These are phyloP conservation scores for Tyrophagus putrescentiae DNA, from an alignment of 1,140 invertebrate genomes.

Conservation along the genomic window DNA sequence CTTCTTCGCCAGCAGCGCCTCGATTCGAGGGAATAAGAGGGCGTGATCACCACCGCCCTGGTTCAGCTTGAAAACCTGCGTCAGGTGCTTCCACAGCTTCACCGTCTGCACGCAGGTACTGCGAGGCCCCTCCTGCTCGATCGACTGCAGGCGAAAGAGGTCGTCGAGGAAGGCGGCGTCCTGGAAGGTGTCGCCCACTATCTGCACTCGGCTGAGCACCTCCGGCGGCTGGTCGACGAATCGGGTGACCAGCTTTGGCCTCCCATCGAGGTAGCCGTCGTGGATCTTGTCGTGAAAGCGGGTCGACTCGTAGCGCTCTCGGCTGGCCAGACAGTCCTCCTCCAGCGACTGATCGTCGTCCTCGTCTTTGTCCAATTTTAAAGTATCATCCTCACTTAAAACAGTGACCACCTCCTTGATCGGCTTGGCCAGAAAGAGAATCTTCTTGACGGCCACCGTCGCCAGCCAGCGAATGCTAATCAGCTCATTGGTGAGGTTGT, in stretches of 20 bases:
- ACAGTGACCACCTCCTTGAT: no score
- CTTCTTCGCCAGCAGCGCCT: not conserved
- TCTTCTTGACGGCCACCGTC: conserved; percentile 42
- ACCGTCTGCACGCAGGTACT: not conserved
- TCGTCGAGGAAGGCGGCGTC: not conserved
- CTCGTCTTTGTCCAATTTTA: no score
- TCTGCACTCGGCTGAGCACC: not conserved
- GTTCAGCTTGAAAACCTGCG: not conserved
- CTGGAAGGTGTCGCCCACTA: not conserved
- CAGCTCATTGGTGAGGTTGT: conserved; percentile 55
- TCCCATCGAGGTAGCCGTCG: not conserved
- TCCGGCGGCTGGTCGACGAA: not conserved
- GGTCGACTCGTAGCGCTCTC: not conserved
- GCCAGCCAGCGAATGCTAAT: conserved; percentile 57
- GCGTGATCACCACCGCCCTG: not conserved
- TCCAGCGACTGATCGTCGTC: no score
- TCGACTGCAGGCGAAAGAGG: not conserved
- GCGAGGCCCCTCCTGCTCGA: not conserved
- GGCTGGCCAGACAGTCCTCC: not conserved
- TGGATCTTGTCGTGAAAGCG: not conserved
- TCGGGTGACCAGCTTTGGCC: not conserved
- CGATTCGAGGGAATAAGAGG: not conserved
- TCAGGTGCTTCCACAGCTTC: not conserved
- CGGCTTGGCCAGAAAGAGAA: conserved; percentile 29
- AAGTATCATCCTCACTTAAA: no score